Percentiles rank a stretch among this genome's conserved stretches.
Conservation (phyloP, 2,113 vertebrate genomes). For the Gorsachius goisagi region DNA sequence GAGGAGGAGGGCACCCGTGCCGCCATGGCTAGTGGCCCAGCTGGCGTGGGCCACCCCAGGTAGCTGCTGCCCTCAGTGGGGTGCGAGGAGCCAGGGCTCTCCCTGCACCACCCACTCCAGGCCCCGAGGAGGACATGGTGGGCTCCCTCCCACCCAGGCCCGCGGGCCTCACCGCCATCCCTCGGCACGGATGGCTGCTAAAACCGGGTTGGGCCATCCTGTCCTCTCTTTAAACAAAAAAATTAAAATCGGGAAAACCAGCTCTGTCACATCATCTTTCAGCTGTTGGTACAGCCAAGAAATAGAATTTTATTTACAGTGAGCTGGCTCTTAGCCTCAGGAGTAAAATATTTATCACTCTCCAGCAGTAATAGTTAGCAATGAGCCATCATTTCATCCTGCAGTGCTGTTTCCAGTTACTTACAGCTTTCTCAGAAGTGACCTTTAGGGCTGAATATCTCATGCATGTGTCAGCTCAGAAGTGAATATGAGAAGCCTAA, state of each 20-base stretch:
- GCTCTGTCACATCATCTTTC: background rate
- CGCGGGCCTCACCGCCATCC: rapidly evolving
- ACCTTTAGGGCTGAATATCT: conserved; percentile 48
- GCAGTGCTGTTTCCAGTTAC: conserved; percentile 50
- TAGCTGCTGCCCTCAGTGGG: rapidly evolving
- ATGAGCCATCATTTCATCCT: conserved; percentile 12
- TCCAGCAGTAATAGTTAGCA: background rate
- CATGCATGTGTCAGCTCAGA: conserved; percentile 49
- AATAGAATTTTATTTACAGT: conserved; percentile 12
- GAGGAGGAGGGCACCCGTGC: rapidly evolving
- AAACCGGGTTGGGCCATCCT: rapidly evolving
- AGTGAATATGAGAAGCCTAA: conserved; percentile 40
- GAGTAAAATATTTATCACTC: conserved; percentile 18
- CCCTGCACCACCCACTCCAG: too few species aligned
- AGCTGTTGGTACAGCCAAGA: background rate
- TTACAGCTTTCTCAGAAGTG: conserved; percentile 51
- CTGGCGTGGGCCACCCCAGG: rapidly evolving
- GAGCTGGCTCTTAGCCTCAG: background rate
- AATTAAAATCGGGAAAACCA: background rate
- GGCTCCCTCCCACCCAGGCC: rapidly evolving
- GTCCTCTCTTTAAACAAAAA: background rate
- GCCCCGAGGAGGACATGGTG: rapidly evolving
- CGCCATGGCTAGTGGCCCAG: too few species aligned
- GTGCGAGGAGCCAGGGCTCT: rapidly evolving
- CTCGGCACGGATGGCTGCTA: rapidly evolving